These are phyloP conservation scores for Chloroceryle aenea DNA, from an alignment of 2,113 vertebrate genomes.

Conservation along the genomic window DNA sequence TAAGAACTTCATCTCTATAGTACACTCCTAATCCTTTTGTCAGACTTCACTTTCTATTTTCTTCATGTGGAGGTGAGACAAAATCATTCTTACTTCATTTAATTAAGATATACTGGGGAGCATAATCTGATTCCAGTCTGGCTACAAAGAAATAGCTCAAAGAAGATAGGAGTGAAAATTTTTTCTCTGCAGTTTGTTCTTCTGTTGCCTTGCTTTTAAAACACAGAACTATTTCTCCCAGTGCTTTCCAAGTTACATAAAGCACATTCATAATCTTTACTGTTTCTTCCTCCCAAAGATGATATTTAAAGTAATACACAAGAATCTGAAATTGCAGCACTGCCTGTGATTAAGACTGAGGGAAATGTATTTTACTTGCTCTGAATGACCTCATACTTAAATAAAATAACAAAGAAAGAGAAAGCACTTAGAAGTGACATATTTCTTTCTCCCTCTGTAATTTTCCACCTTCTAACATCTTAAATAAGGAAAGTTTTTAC, in stretches of 20 bases:
- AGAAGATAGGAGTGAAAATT: neutral
- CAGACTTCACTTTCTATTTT: neutral
- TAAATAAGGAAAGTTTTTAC: conserved; percentile 30
- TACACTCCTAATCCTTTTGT: neutral
- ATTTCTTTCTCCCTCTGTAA: conserved; percentile 33
- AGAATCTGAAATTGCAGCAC: conserved; percentile 23
- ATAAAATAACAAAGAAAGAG: conserved; percentile 50
- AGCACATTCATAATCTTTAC: neutral
- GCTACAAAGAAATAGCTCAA: neutral
- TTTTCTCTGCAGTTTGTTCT: neutral
- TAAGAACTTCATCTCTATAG: neutral
- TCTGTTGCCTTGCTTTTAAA: neutral
- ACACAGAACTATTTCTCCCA: neutral
- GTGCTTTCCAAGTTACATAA: conserved; percentile 20
- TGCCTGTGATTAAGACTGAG: conserved; percentile 44
- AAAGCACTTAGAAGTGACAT: conserved; percentile 50
- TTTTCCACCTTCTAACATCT: conserved; percentile 39
- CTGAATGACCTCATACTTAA: conserved; percentile 41
- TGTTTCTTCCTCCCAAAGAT: conserved; percentile 19
- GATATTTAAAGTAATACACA: conserved; percentile 28
- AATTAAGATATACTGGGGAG: neutral
- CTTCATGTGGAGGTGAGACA: neutral
- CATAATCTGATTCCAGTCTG: neutral
- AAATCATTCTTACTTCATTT: neutral
- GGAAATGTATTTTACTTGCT: conserved; percentile 37